Evolutionary conservation across 2,888 invertebrate genomes (phyloP), one percentile per base, ranked within the genome.

Genomic region (Molanna angustata): DNA sequence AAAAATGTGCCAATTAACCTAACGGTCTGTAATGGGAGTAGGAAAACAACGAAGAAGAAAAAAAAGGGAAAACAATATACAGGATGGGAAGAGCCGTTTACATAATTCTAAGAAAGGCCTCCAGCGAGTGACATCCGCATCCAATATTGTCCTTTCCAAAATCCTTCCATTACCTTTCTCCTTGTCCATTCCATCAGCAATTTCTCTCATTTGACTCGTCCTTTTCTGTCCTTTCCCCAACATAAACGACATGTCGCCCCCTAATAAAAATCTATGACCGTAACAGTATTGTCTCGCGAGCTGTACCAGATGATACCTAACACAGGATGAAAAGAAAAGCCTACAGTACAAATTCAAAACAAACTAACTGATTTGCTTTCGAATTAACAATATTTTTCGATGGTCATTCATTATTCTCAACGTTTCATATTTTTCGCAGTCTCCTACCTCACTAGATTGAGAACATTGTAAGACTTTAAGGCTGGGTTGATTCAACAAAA

Each of bases 211-310:
- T 17, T 16, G 27, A 16, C 17, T 14, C 11, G 42, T 43, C 42
- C 21, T 35, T 39, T 22, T 17, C 37, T 46, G n/a, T 13, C 16
- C 7, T 33, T 33, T 11, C 31, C 32, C 22, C 46, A 18, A 39
- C 31, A 6, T 41, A 40, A 40, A 41, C 17, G 48, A 49, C 48
- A 49, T 42, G 47, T 54, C 35, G 35, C 27, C 33, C 41, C 37
- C 49, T 43, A 57, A 58, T 58, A 58, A 58, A 58, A 58, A 58
- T 58, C 58, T 53, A 58, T 50, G 58, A 53, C 58, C 58, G 55
- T 58, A 52, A 58, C 58, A 46, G 37, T 49, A 49, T 49, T 46
- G 49, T 44, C 32, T 42, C 32, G 42, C 45, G 49, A 44, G 45
- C 42, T 35, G 37, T 33, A 39, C 32, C 51, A n/a, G 44, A 47